These are phyloP conservation scores for Diogma glabrata DNA, from an alignment of 2,888 invertebrate species.

Conservation along the genomic window DNA sequence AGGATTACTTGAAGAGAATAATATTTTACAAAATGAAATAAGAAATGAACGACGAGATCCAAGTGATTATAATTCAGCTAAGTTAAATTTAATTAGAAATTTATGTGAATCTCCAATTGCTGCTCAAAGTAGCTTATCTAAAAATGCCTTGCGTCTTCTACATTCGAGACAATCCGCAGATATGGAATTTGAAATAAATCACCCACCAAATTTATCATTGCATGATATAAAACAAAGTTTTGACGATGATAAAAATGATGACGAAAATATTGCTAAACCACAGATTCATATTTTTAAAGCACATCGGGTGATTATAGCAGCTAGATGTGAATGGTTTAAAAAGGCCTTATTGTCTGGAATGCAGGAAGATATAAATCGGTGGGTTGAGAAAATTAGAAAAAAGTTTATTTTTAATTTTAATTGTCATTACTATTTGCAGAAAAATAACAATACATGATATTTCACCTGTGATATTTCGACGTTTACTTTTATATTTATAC, in stretches of 20 bases:
- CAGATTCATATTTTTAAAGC: constrained; percentile 39
- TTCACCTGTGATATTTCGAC: constrained; percentile 46
- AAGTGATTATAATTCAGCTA: constrained; percentile 29
- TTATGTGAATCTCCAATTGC: constrained; percentile 48
- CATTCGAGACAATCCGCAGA: constrained; percentile 44
- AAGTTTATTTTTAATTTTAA: not conserved
- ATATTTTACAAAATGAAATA: constrained; percentile 24
- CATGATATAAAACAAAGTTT: constrained; percentile 6
- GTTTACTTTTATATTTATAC: constrained; percentile 52
- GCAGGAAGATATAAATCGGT: constrained; percentile 58
- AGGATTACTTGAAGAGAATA: constrained; percentile 38
- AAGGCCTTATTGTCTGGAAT: constrained; percentile 56
- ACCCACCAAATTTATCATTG: constrained; percentile 6
- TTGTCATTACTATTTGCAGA: too few species aligned
- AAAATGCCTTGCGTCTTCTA: constrained; percentile 44
- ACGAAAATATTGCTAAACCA: constrained; percentile 14
- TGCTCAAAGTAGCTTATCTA: constrained; percentile 43
- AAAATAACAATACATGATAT: constrained; percentile 51
- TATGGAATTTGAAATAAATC: constrained; percentile 51
- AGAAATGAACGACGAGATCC: constrained; percentile 19
- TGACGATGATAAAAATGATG: constrained; percentile 10
- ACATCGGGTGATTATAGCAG: constrained; percentile 53
- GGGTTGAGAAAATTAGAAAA: too few species aligned
- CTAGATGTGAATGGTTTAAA: constrained; percentile 57
- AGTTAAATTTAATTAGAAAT: constrained; percentile 43